Conservation (phyloP, 1,140 invertebrate species). For the Aphidius ervi region DNA sequence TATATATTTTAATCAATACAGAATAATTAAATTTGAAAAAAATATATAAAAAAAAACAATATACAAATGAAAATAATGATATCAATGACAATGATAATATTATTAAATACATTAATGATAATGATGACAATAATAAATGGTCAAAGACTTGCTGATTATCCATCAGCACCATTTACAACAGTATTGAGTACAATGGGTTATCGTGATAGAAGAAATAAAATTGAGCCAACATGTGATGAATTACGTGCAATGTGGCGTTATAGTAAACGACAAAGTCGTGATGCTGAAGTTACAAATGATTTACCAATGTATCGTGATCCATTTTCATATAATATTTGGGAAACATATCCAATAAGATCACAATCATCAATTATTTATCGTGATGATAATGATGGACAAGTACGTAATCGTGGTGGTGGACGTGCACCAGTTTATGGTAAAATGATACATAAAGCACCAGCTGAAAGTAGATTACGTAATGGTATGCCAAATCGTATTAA, state of each 20-base stretch:
- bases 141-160: slow-evolving; percentile 31
- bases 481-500: slow-evolving; percentile 41
- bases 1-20: neutral
- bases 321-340: slow-evolving; percentile 76
- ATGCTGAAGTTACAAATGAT: slow-evolving; percentile 80
- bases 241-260: slow-evolving; percentile 88
- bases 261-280: slow-evolving; percentile 80
- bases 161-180: slow-evolving; percentile 30
- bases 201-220: slow-evolving; percentile 32
- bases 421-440: slow-evolving; percentile 59
- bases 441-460: slow-evolving; percentile 58
- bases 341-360: slow-evolving; percentile 56
- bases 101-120: slow-evolving; percentile 33
- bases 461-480: slow-evolving; percentile 44
- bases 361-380: slow-evolving; percentile 34
- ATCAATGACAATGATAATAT: slow-evolving; percentile 38
- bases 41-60: too few species aligned
- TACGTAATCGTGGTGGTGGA: slow-evolving; percentile 33
- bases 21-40: slow-evolving; percentile 22
- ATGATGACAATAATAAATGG: slow-evolving; percentile 29
- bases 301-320: slow-evolving; percentile 75
- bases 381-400: slow-evolving; percentile 27
- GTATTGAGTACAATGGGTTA: slow-evolving; percentile 29
- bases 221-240: slow-evolving; percentile 80
- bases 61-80: slow-evolving; percentile 40